Conservation (phyloP, 2,888 invertebrate species). For the Liodrosophila aerea region DNA sequence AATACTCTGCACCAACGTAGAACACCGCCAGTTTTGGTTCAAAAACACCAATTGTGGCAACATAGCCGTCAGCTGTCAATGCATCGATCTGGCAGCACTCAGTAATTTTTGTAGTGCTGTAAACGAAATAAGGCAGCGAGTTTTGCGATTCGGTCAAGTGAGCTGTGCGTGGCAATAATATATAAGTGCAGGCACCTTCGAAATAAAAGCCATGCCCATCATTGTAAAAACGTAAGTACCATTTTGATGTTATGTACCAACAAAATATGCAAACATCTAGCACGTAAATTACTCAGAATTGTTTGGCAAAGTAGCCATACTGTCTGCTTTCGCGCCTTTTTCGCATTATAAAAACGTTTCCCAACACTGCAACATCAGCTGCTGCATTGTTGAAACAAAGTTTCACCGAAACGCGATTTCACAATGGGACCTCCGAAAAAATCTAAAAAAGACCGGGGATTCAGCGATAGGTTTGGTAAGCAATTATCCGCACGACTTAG, state of each 20-base stretch:
- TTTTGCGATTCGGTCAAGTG: too few relatives aligned
- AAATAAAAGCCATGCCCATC: slow-evolving; percentile 69
- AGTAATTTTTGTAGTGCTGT: neutral
- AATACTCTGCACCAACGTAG: too few relatives aligned
- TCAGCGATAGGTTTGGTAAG: slow-evolving; percentile 80
- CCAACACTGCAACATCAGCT: slow-evolving; percentile 49
- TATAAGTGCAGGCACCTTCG: too few relatives aligned
- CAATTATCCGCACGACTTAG: neutral
- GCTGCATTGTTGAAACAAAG: slow-evolving; percentile 29
- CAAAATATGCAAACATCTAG: neutral
- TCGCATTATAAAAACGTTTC: slow-evolving; percentile 3
- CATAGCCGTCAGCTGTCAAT: slow-evolving; percentile 10
- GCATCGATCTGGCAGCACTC: slow-evolving; percentile 30
- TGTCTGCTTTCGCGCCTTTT: slow-evolving; percentile 40
- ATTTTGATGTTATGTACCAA: too few relatives aligned
- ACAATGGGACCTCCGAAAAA: slow-evolving; percentile 81
- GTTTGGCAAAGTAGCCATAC: neutral
- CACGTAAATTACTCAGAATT: neutral
- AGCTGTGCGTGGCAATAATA: too few relatives aligned
- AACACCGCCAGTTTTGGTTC: slow-evolving; percentile 2
- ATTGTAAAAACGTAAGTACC: slow-evolving; percentile 79
- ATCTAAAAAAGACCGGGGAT: slow-evolving; percentile 80
- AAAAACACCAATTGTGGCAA: neutral
- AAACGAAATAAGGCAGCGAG: too few relatives aligned
- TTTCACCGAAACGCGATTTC: slow-evolving; percentile 22